phyloP scores from a whole-genome alignment of 2,888 invertebrate genomes.

The Harmothoe impar region DNA sequence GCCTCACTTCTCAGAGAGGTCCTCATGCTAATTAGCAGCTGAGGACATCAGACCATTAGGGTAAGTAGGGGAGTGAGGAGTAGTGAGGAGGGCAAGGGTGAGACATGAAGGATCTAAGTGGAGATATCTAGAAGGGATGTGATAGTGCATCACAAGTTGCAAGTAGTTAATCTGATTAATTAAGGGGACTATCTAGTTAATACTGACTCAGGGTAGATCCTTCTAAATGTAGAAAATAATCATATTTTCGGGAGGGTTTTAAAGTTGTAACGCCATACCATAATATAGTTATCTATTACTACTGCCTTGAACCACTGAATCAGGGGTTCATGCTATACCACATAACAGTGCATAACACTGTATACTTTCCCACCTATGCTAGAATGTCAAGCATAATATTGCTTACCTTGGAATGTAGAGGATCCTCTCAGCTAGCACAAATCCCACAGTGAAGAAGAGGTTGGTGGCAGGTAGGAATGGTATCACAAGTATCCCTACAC shows the following conservation, averaged over 20 bases:
- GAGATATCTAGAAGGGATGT: not conserved
- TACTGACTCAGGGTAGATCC: too few relatives aligned
- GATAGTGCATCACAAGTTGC: not conserved
- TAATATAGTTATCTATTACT: too few relatives aligned
- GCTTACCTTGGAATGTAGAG: slow-evolving; percentile 81
- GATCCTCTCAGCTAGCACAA: slow-evolving; percentile 80
- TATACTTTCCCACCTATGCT: too few relatives aligned
- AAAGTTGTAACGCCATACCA: too few relatives aligned
- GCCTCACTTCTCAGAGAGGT: not conserved
- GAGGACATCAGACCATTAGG: slow-evolving; percentile 10
- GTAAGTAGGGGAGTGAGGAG: not conserved
- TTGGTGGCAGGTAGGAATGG: slow-evolving; percentile 80
- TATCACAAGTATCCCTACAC: slow-evolving; percentile 72
- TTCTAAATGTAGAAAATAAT: too few relatives aligned
- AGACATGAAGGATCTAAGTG: not conserved
- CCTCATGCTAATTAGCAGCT: not conserved
- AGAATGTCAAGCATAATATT: too few relatives aligned
- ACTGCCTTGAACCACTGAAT: too few relatives aligned
- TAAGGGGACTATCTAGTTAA: too few relatives aligned
- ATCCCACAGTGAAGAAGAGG: slow-evolving; percentile 84
- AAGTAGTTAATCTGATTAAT: too few relatives aligned
- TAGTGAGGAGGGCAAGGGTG: not conserved
- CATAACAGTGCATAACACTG: too few relatives aligned
- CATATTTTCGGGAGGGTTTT: too few relatives aligned
- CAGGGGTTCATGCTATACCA: too few relatives aligned